Conservation (phyloP, 2,113 vertebrate species). For the Diadophis punctatus region DNA sequence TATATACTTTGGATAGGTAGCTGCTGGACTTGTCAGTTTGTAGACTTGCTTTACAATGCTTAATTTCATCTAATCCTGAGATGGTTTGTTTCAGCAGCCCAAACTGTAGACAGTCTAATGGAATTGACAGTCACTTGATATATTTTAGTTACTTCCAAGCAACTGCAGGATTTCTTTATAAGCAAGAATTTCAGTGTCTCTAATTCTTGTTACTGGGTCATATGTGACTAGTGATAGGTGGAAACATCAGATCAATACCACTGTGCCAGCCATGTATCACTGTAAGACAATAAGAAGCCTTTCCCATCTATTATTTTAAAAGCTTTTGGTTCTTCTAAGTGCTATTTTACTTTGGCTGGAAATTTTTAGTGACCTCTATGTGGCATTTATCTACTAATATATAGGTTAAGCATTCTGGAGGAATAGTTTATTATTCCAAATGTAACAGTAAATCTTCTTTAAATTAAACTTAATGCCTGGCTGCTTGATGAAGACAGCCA, state of each 20-base stretch:
- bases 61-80: neutral
- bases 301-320: neutral
- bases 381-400: neutral
- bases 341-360: neutral
- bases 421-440: neutral
- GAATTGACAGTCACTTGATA: neutral
- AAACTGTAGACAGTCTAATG: neutral
- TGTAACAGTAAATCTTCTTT: neutral
- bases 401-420: neutral
- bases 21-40: neutral
- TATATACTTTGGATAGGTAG: neutral
- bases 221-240: neutral
- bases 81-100: neutral
- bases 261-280: neutral
- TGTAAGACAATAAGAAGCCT: neutral
- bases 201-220: neutral
- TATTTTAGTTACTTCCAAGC: neutral
- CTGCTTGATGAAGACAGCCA: neutral
- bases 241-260: neutral
- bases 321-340: neutral
- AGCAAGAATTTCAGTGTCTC: neutral
- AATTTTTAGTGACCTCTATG: neutral
- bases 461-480: neutral
- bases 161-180: neutral
- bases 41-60: neutral